Base-by-base conservation (phyloP, 2,888 invertebrate genomes). In the Apotomis capreana region DNA sequence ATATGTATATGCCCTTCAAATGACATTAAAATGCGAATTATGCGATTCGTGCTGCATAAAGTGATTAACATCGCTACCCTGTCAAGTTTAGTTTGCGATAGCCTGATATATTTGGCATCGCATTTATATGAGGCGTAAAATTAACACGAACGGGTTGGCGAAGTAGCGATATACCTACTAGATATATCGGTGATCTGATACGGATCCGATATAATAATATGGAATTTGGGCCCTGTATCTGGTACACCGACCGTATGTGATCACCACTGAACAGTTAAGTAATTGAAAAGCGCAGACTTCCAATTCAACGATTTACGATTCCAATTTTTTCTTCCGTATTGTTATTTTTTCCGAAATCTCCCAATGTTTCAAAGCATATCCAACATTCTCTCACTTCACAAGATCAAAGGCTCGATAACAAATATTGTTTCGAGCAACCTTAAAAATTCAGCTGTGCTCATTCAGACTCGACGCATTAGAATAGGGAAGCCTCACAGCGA, bases 401-500 rank as follows among this genome's bases (percentile, higher is more conserved):
- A 12, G 44, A 71, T 62, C 67, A 67, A 71, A 71, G 67, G 57
- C 55, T 67, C 57, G 4, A 40, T 51, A 67, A 67, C 57, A 57
- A 71, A 68, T 26, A 57, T 67, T 6, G 13, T 71, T 67, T 57
- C 44, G 26, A 2, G 12, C 44, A 46, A 55, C 60, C 49, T 70
- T 61, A 40, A 70, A 70, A 67, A 60, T 55, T 49, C 49, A 55
- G 46, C 65, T 49, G 68, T 68, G 62, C 62, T 68, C 63, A 63
- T 68, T 61, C 67, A 36, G 52, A 57, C 51, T 40, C 49, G 62
- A 62, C 37, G 65, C 73, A 55, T 70, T 68, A 55, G 58, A 70
- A 60, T 37, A 57, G 40, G 58, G 13, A 26, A 36, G 62, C 54
- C 60, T 73, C 70, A 67, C 63, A 73, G 69, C 73, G 69, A 76